Percentiles rank a stretch among this genome's conserved stretches.
Evolutionary conservation across 1,140 invertebrate species (phyloP).

Genomic region (Doryteuthis pealeii): DNA sequence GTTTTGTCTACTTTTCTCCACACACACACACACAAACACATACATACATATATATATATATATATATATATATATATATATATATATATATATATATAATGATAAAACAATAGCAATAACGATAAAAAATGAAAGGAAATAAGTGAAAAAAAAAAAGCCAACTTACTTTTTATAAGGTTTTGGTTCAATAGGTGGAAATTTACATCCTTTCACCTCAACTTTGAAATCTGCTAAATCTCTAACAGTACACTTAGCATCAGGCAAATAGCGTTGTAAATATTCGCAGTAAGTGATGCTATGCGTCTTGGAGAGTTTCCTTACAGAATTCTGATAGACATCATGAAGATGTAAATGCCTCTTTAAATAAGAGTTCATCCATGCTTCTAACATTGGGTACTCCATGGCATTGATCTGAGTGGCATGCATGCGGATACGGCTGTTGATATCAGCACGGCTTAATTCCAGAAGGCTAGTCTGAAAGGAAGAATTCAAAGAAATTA

Average conservation of each 20-base stretch:
- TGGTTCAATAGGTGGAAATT: conserved; percentile 31
- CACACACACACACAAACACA: too few relatives aligned
- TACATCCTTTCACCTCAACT: conserved; percentile 19
- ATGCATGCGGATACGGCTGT: conserved; percentile 35
- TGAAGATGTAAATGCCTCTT: conserved; percentile 30
- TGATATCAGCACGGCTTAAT: conserved; percentile 38
- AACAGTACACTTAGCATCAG: conserved; percentile 9
- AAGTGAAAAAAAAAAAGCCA: background rate
- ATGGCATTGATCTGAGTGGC: conserved; percentile 42
- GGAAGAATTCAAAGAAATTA: background rate
- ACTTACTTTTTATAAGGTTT: conserved; percentile 27
- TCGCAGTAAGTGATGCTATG: conserved; percentile 12
- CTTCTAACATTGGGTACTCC: conserved; percentile 43
- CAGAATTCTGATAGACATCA: conserved; percentile 14
- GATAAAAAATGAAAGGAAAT: too few relatives aligned
- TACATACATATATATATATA: too few relatives aligned
- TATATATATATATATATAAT: too few relatives aligned
- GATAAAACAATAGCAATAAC: too few relatives aligned
- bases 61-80: too few relatives aligned
- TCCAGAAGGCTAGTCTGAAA: conserved; percentile 38
- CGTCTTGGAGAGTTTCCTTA: conserved; percentile 5
- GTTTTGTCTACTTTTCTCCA: too few relatives aligned
- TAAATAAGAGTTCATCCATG: conserved; percentile 34
- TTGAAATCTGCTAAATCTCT: conserved; percentile 4
- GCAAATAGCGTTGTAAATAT: conserved; percentile 2